Evolutionary conservation across 2,888 invertebrate species (phyloP).

Genomic region (Drosophila borealis): DNA sequence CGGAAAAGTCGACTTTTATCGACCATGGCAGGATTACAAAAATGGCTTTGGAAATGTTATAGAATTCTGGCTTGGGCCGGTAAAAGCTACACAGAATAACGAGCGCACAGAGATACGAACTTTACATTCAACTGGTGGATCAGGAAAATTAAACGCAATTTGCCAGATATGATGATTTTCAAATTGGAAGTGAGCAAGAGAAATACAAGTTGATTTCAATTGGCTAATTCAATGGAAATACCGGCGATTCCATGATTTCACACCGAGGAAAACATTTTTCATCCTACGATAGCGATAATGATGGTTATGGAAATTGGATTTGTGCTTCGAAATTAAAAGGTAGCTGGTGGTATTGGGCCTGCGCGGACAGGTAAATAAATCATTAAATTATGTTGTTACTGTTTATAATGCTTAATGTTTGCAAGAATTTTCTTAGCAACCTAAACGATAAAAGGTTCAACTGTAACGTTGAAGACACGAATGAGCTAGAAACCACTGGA

Average conservation of each 20-base stretch:
- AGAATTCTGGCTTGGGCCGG: background rate
- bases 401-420: background rate
- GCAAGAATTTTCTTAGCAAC: background rate
- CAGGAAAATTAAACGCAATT: background rate
- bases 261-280: too few relatives aligned
- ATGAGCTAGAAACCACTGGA: background rate
- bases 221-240: background rate
- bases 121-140: background rate
- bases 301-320: background rate
- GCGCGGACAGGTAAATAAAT: background rate
- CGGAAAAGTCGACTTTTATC: slow-evolving; percentile 15
- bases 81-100: background rate
- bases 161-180: slow-evolving; percentile 5
- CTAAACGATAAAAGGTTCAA: background rate
- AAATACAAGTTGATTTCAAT: slow-evolving; percentile 3
- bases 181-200: background rate
- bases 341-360: slow-evolving; percentile 3
- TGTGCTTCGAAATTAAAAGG: background rate
- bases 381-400: background rate
- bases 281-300: background rate
- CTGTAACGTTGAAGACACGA: background rate
- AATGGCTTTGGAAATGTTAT: background rate
- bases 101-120: background rate
- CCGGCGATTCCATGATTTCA: background rate
- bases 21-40: slow-evolving; percentile 11